Evolutionary conservation across 2,888 invertebrate species (phyloP), one percentile per base, ranked within the genome.

Genomic region (Agrotis segetum): DNA sequence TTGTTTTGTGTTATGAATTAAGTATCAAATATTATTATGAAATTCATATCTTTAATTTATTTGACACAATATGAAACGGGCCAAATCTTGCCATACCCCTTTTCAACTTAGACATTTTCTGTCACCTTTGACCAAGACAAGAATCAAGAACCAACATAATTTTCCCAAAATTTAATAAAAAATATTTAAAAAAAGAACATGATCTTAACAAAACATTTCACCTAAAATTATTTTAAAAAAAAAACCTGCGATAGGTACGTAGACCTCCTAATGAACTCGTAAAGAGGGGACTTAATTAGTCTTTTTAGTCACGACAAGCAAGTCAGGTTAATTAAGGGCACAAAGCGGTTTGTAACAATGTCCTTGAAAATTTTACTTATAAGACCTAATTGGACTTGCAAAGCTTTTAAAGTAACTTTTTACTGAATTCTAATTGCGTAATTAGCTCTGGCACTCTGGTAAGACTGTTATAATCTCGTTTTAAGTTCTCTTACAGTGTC

Each of bases 241-340:
- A 49, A 62, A 62, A 53, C 24, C 47, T 24, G 29, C 52, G 17
- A 50, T 29, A 61, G 17, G 52, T 34, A 59, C 50, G 29, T 50
- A 55, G 34, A 34, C 11, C 67, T 55, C 47, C 49, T 34, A 76
- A 79, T 55, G 40, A 76, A 71, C 59, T 63, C 46, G 52, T 74
- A 61, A 73, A 82, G 44, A 59, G 46, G 67, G 64, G 46, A 63
- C 47, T 61, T 77, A 83, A 81, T 84, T 82, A 79, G 64, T 49
- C 67, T 24, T 69, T 71, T 62, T 77, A 64, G 82, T 81, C 70
- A 75, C 58, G 67, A 70, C 71, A 72, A 53, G 62, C 65, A 44
- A 74, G 67, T 69, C 68, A 74, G 75, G 83, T 84, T 84, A 84
- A 84, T 84, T 83, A 81, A 60, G 14, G 47, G 67, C 46, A 70